These are phyloP conservation scores for Tigriopus californicus DNA, from an alignment of 2,888 invertebrate species.

Conservation along the genomic window DNA sequence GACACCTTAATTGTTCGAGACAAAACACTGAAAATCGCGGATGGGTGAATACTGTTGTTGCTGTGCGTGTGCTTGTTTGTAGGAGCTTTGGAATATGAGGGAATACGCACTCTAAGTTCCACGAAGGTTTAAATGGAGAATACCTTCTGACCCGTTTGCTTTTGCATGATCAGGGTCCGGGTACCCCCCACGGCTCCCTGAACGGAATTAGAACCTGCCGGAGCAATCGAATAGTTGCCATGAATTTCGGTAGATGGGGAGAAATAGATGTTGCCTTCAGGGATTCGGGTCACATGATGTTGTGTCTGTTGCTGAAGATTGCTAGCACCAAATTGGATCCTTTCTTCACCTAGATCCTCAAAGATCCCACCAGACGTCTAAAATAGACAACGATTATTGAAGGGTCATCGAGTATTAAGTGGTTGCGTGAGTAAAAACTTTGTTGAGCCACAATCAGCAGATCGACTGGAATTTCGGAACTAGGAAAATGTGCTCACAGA, in stretches of 20 bases:
- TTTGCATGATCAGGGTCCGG: conserved; percentile 1
- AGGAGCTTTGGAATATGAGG: too few relatives aligned
- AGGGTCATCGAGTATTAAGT: too few relatives aligned
- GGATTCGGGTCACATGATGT: not conserved
- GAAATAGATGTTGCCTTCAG: conserved; percentile 1
- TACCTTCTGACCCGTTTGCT: not conserved
- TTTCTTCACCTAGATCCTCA: conserved; percentile 10
- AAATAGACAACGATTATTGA: not conserved
- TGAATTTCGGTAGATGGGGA: not conserved
- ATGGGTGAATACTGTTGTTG: too few relatives aligned
- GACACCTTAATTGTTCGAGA: too few relatives aligned
- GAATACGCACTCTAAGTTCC: too few relatives aligned
- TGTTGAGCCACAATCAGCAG: not conserved
- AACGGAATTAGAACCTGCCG: not conserved
- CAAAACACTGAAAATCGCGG: too few relatives aligned
- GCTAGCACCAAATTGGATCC: not conserved
- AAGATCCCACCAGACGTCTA: not conserved
- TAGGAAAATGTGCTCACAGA: too few relatives aligned
- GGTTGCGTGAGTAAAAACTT: not conserved
- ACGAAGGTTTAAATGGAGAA: not conserved
- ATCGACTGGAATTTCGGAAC: too few relatives aligned
- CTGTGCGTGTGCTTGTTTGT: too few relatives aligned
- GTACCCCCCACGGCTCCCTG: not conserved
- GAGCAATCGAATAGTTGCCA: conserved; percentile 9
- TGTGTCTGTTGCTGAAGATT: not conserved